Conservation (phyloP, 2,113 vertebrate genomes). For the Callaeas wilsoni region DNA sequence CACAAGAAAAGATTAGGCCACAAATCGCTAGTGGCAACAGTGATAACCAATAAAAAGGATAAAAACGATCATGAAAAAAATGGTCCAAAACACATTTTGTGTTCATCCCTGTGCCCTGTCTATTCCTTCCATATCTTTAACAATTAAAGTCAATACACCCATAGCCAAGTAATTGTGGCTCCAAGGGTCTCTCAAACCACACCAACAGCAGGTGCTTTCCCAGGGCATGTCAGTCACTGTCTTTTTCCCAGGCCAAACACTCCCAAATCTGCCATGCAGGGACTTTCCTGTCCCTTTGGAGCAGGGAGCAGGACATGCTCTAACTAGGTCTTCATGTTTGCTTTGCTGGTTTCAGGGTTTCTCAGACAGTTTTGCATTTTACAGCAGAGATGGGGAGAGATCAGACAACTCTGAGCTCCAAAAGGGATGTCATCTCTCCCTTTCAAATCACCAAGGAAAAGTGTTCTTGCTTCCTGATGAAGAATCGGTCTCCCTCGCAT, state of each 20-base stretch:
- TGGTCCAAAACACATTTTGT: not conserved
- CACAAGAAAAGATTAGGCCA: not conserved
- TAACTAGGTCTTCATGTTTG: not conserved
- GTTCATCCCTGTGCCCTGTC: not conserved
- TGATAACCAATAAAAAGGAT: not conserved
- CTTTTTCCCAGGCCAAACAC: not conserved
- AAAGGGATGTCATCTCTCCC: not conserved
- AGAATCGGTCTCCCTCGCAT: not conserved
- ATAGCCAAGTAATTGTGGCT: not conserved
- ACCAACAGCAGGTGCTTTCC: not conserved
- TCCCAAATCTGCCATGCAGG: not conserved
- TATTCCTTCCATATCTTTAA: not conserved
- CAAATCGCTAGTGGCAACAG: not conserved
- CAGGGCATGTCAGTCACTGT: not conserved
- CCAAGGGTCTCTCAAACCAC: not conserved
- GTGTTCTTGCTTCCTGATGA: not conserved
- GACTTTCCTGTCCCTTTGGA: not conserved
- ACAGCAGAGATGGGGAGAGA: not conserved
- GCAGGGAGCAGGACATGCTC: not conserved
- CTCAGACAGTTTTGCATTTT: not conserved
- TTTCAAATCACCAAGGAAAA: not conserved
- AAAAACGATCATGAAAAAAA: not conserved
- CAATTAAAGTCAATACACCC: not conserved
- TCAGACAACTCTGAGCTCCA: not conserved
- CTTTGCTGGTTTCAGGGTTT: not conserved